These are phyloP conservation scores for Ricordea florida DNA, from an alignment of 92 coral and sea anemone species.

Conservation along the genomic window DNA sequence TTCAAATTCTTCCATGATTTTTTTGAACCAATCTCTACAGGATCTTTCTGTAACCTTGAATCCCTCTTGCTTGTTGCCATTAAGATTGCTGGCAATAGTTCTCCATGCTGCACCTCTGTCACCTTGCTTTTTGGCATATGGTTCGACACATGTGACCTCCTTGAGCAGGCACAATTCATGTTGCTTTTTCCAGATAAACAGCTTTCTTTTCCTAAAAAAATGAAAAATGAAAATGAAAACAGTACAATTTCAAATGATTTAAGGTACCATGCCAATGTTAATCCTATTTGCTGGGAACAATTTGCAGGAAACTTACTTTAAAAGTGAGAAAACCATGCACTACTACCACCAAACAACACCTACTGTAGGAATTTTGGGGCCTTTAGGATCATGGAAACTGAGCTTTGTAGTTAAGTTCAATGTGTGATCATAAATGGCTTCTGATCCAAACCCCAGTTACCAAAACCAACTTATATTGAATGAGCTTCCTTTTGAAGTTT, in stretches of 20 bases:
- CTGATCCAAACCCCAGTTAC: constrained; percentile 15
- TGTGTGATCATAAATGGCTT: constrained; percentile 7
- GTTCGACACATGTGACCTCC: constrained; percentile 26
- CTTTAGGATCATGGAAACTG: constrained; percentile 12
- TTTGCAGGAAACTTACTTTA: constrained; percentile 12
- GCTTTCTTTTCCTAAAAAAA: constrained; percentile 44
- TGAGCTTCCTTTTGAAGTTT: constrained; percentile 9
- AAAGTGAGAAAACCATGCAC: constrained; percentile 3
- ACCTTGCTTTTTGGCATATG: constrained; percentile 22
- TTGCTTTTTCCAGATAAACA: constrained; percentile 37
- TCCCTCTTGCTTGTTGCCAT: constrained; percentile 13
- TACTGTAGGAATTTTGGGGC: constrained; percentile 3
- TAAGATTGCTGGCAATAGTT: constrained; percentile 17
- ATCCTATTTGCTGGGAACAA: neutral
- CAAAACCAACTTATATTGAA: constrained; percentile 17
- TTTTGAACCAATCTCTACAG: constrained; percentile 24
- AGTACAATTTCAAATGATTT: constrained; percentile 3
- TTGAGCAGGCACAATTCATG: constrained; percentile 45
- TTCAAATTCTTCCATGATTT: constrained; percentile 25
- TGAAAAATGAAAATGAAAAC: constrained; percentile 15
- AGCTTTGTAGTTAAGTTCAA: constrained; percentile 15
- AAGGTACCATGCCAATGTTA: constrained; percentile 15
- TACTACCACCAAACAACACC: constrained; percentile 11
- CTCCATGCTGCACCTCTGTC: constrained; percentile 38
- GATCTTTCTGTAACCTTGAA: constrained; percentile 32